Evolutionary conservation across 1,140 invertebrate species (phyloP), one percentile per base, ranked within the genome.

Genomic region (Habropoda laboriosa): DNA sequence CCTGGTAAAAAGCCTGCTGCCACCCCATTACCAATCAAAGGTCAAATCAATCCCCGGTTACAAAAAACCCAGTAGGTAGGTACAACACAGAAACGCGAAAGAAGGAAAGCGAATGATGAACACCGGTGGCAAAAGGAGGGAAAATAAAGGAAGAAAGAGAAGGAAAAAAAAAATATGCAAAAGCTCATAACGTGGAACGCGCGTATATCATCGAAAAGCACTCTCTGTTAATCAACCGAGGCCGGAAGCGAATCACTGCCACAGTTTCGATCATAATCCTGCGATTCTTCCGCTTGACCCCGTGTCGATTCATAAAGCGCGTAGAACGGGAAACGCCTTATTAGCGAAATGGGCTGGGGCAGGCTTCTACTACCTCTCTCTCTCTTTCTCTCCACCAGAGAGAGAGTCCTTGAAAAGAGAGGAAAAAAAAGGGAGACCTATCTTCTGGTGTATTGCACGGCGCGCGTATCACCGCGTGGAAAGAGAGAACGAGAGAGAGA

Each of bases 301-400:
- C 68, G 24, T 45, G 49, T 83, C 49, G 74, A 82, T 72, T 82
- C 74, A 55, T 79, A 42, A 53, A 27, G 49, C n/a, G 32, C 27
- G 47, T 42, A 73, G 73, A 84, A 83, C 64, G 76, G 61, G 82
- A 87, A 89, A 89, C 88, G 82, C 85, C 87, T 89, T 86, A 90
- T 89, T 90, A 90, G 74, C 86, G 80, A 90, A 87, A 88, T 90
- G 88, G 86, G 82, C 85, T 45, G 61, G 51, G 74, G 35, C 77
- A 45, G 45, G n/a, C n/a, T n/a, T n/a, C n/a, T n/a, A n/a, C n/a
- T n/a, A n/a, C n/a, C n/a, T n/a, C n/a, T n/a, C n/a, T n/a, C n/a
- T n/a, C n/a, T n/a, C n/a, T n/a, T n/a, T 67, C 64, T 67, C 64
- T 67, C 30, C 64, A 79, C 60, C 42, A 66, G 45, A n/a, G n/a